Evolutionary conservation across 2,888 invertebrate genomes (phyloP).

Genomic region (Perdita meconis): DNA sequence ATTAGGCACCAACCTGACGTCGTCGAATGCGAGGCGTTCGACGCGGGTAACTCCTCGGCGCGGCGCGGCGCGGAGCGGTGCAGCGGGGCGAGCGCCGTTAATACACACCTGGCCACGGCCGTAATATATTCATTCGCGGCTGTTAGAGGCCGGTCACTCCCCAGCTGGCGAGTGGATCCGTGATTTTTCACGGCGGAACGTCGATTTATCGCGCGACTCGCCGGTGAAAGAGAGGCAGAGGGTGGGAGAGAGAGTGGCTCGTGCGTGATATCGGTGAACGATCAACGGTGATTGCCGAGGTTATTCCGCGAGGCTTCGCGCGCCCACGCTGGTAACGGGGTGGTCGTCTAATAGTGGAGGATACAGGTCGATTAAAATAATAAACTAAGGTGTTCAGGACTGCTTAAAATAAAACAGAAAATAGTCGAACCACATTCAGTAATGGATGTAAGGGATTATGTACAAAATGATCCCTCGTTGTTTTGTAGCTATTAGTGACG

Average conservation of each 20-base stretch:
- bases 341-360: constrained; percentile 40
- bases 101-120: constrained; percentile 30
- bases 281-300: constrained; percentile 50
- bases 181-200: constrained; percentile 21
- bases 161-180: constrained; percentile 33
- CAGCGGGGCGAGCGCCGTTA: constrained; percentile 10
- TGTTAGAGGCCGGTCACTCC: constrained; percentile 32
- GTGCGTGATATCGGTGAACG: constrained; percentile 52
- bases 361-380: constrained; percentile 11
- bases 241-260: constrained; percentile 21
- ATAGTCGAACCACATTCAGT: too few relatives aligned
- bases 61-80: constrained; percentile 5
- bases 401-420: too few relatives aligned
- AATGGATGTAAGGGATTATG: too few relatives aligned
- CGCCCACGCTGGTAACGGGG: constrained; percentile 57
- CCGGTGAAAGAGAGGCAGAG: constrained; percentile 1
- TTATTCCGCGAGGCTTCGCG: constrained; percentile 53
- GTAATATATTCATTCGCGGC: constrained; percentile 56
- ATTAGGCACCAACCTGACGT: constrained; percentile 32
- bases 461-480: too few relatives aligned
- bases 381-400: too few relatives aligned
- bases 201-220: constrained; percentile 23
- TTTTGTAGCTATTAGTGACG: too few relatives aligned
- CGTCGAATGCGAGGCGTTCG: not conserved
- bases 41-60: too few relatives aligned